Evolutionary conservation across 2,113 vertebrate species (phyloP), one percentile per base, ranked within the genome.

Genomic region (Charadrius vociferus): DNA sequence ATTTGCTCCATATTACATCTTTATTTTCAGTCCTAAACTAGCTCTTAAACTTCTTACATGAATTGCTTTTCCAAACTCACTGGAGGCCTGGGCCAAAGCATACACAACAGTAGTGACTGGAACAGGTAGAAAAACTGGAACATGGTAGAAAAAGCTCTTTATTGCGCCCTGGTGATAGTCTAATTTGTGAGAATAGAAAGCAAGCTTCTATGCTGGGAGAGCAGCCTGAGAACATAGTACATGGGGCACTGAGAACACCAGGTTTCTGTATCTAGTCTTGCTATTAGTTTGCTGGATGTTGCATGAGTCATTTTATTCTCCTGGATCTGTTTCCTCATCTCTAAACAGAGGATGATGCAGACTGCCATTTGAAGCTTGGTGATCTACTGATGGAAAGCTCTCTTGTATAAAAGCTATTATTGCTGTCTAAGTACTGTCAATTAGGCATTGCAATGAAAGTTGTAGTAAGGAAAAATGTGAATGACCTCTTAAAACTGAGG

Each of bases 11-110:
- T 91, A 17, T 43, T 94, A 18, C 10, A 50, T n/a, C 19, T 81
- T 94, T 90, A 11, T 77, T 93, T 97, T 95, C 30, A 55, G 63
- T 78, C n/a, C 72, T 83, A 24, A 95, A 73, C 30, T 58, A 49
- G 24, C 82, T 87, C 32, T 86, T 81, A 59, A 90, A 52, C 9
- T 67, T 30, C 18, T 83, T 49, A 5, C 41, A 6, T 80, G 41
- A 88, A 59, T 89, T 86, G 14, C 27, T 56, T 94, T 63, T 90
- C 90, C 77, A 36, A 94, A 84, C 37, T 88, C 77, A 80, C 65
- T 70, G 56, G 66, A 88, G 36, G 26, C 20, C 21, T 13, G 32
- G 36, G 43, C n/a, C 45, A 70, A 82, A 63, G 73, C 37, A 30
- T 17, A 9, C 43, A 45, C 14, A 68, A 45, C 37, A 56, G 47